Conservation (phyloP, 2,113 vertebrate species). For the Thymallus thymallus region DNA sequence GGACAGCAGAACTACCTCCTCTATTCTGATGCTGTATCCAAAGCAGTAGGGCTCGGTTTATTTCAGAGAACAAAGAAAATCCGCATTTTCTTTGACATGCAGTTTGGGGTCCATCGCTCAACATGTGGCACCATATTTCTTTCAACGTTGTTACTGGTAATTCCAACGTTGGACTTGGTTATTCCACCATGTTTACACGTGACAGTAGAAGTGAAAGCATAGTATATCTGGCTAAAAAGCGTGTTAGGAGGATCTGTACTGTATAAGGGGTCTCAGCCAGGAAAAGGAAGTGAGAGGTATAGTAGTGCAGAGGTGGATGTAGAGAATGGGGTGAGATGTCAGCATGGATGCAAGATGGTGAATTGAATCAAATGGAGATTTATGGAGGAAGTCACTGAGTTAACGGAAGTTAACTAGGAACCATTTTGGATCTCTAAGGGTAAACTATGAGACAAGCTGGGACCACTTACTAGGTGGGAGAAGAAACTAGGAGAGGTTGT, state of each 20-base stretch:
- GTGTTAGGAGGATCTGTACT: too few relatives aligned
- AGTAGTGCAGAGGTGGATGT: constrained; percentile 11
- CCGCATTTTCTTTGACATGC: background rate
- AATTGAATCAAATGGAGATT: background rate
- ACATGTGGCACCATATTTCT: background rate
- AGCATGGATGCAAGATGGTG: constrained; percentile 9
- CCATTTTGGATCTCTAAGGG: background rate
- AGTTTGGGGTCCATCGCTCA: background rate
- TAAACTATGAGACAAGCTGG: background rate
- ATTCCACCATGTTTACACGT: too few relatives aligned
- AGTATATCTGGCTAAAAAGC: too few relatives aligned
- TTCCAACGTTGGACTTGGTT: too few relatives aligned
- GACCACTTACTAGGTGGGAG: background rate
- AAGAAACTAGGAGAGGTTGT: background rate
- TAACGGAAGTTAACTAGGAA: background rate
- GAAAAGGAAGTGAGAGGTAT: constrained; percentile 16
- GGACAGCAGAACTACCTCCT: background rate
- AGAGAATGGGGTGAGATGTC: background rate
- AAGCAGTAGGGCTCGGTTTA: background rate
- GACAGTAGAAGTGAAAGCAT: too few relatives aligned
- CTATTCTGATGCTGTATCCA: background rate
- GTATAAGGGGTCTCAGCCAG: constrained; percentile 20
- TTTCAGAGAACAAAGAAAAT: background rate
- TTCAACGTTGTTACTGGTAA: background rate
- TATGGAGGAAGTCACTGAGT: background rate